These are phyloP conservation scores for Tinamus major DNA, from an alignment of 2,797 vertebrate species.

Conservation along the genomic window DNA sequence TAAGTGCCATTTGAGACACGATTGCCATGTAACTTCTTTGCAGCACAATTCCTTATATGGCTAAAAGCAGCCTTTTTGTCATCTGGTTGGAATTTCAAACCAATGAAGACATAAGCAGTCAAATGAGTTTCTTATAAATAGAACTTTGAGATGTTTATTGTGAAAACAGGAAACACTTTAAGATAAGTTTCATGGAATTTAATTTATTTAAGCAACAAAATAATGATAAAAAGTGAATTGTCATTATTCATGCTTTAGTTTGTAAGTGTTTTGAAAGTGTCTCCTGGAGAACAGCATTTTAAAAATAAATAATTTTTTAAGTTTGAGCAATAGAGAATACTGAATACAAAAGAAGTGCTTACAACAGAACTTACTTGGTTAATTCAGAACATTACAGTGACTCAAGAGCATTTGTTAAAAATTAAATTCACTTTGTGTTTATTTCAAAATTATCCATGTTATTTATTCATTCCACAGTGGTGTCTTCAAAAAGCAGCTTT, in stretches of 20 bases:
- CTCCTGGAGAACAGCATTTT: not conserved
- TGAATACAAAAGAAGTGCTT: not conserved
- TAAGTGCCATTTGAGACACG: not conserved
- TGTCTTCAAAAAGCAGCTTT: not conserved
- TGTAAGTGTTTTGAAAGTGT: not conserved
- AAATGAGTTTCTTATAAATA: constrained; percentile 16
- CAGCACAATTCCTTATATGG: constrained; percentile 57
- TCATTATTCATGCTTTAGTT: not conserved
- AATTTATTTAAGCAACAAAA: constrained; percentile 9
- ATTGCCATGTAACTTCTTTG: not conserved
- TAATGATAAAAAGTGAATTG: not conserved
- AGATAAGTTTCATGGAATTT: not conserved
- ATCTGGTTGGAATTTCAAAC: constrained; percentile 20
- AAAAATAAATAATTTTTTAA: not conserved
- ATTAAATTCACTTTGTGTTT: not conserved
- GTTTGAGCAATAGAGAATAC: not conserved
- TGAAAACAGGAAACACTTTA: constrained; percentile 58
- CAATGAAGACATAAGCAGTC: not conserved
- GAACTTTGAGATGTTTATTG: constrained; percentile 28
- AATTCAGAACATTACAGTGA: not conserved
- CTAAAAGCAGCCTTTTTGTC: not conserved
- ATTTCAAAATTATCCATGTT: constrained; percentile 17
- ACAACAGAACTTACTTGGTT: not conserved
- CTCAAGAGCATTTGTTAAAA: not conserved
- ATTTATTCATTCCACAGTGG: not conserved